Percentiles rank a stretch among this genome's conserved stretches.
Evolutionary conservation across 2,113 vertebrate species (phyloP).

Genomic region (Heloderma charlesbogerti): DNA sequence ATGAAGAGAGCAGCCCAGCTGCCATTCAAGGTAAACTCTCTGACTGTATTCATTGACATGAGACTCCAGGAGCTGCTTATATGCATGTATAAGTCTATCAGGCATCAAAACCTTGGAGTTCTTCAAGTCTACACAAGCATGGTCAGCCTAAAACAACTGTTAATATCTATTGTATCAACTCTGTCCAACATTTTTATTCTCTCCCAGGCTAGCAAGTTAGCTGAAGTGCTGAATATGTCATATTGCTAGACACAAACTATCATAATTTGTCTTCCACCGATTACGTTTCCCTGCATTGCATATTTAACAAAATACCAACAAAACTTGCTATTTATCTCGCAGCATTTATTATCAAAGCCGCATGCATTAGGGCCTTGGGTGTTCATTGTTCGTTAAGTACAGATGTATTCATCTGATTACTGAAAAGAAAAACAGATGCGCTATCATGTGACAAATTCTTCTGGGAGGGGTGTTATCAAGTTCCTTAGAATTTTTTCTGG

Average conservation of each 20-base stretch:
- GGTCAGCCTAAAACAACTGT: neutral
- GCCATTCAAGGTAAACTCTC: neutral
- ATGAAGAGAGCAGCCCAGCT: neutral
- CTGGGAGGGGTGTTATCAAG: conserved; percentile 10
- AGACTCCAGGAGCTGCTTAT: neutral
- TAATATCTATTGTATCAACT: neutral
- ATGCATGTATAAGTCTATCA: neutral
- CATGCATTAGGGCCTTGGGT: conserved; percentile 31
- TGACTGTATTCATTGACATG: neutral
- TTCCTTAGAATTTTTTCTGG: conserved; percentile 23
- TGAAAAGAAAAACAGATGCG: conserved; percentile 49
- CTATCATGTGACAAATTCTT: conserved; percentile 28
- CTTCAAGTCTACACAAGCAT: neutral
- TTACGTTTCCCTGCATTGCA: conserved; percentile 30
- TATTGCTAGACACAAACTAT: neutral
- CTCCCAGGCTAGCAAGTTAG: conserved; percentile 35
- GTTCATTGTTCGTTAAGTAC: conserved; percentile 27
- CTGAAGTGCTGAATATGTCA: conserved; percentile 61
- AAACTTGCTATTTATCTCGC: conserved; percentile 15
- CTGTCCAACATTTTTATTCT: neutral
- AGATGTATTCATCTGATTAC: conserved; percentile 51
- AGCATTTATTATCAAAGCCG: conserved; percentile 17
- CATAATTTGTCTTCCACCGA: conserved; percentile 48
- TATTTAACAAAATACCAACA: conserved; percentile 46
- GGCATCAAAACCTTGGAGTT: neutral